Conservation (phyloP, 2,888 invertebrate genomes). For the Cerastis leucographa region DNA sequence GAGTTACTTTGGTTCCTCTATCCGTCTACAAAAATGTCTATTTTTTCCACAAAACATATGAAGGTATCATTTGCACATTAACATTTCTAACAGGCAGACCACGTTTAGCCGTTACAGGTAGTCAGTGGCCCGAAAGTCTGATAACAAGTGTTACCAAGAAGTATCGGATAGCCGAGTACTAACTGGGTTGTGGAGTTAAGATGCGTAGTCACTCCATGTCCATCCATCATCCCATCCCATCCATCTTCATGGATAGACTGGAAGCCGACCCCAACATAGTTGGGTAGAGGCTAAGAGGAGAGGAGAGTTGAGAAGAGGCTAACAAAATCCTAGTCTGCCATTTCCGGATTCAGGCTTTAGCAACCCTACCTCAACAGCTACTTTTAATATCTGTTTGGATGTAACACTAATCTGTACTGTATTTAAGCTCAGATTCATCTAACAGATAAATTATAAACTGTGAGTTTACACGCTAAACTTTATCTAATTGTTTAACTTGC, state of each 20-base stretch:
- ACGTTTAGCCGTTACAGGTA: background rate
- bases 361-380: constrained; percentile 60
- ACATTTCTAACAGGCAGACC: background rate
- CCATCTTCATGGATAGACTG: too few relatives aligned
- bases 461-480: constrained; percentile 62
- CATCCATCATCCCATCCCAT: too few relatives aligned
- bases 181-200: background rate
- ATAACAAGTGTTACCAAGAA: background rate
- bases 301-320: too few relatives aligned
- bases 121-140: background rate
- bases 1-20: background rate
- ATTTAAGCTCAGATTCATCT: constrained; percentile 59
- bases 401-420: constrained; percentile 48
- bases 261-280: background rate
- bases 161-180: background rate
- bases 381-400: constrained; percentile 51
- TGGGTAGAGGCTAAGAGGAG: too few relatives aligned
- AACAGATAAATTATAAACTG: constrained; percentile 56
- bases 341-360: constrained; percentile 25
- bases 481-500: constrained; percentile 69
- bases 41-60: constrained; percentile 1
- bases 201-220: background rate
- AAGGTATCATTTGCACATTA: background rate
- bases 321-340: constrained; percentile 5
- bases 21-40: constrained; percentile 7